These are phyloP conservation scores for Aphelinus atriplicis DNA, from an alignment of 1,140 invertebrate genomes.

Conservation along the genomic window DNA sequence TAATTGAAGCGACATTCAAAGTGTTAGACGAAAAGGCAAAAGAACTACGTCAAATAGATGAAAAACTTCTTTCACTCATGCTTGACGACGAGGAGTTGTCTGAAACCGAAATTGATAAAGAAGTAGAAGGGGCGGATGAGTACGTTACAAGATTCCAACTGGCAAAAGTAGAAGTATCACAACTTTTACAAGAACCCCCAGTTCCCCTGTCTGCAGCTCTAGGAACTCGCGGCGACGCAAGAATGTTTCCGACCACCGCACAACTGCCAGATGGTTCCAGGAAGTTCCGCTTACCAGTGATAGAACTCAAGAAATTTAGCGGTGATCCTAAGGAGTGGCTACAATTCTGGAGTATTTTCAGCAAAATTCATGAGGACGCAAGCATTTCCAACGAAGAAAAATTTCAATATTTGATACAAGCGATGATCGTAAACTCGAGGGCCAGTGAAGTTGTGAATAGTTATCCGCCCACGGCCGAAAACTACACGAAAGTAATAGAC, in stretches of 20 bases:
- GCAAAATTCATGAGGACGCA: constrained; percentile 44
- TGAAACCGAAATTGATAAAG: background rate
- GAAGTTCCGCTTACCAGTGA: constrained; percentile 4
- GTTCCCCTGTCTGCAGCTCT: background rate
- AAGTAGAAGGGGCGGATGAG: background rate
- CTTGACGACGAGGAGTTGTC: too few species aligned
- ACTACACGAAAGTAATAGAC: constrained; percentile 47
- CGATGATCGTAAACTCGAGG: constrained; percentile 21
- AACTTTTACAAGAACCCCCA: background rate
- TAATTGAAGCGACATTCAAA: too few species aligned
- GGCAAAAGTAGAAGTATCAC: constrained; percentile 1
- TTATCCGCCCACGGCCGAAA: constrained; percentile 44
- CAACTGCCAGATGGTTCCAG: too few species aligned
- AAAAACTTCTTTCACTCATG: too few species aligned
- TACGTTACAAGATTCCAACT: constrained; percentile 3
- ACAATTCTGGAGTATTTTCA: constrained; percentile 39
- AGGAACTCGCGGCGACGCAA: background rate
- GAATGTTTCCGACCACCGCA: too few species aligned
- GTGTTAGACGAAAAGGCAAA: too few species aligned
- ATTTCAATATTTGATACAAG: constrained; percentile 20
- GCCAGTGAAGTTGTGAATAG: too few species aligned
- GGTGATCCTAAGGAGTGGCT: constrained; percentile 6
- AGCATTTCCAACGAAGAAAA: constrained; percentile 31
- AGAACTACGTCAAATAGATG: too few species aligned
- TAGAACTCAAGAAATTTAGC: constrained; percentile 10